Evolutionary conservation across 1,140 invertebrate species (phyloP).

Genomic region (Phenacoccus solenopsis): DNA sequence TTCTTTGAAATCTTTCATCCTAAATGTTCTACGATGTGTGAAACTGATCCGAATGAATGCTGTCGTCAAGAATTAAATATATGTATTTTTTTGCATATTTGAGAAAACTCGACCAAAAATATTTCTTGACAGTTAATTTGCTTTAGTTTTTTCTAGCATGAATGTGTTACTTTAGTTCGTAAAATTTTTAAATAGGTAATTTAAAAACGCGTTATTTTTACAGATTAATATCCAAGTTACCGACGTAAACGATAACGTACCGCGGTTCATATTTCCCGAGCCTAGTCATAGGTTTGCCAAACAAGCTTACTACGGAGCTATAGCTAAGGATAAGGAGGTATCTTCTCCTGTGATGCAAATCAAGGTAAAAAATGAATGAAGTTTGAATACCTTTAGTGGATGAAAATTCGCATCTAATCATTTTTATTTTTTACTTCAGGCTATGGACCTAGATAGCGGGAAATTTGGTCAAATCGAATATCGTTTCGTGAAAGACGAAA

Average conservation of each 20-base stretch:
- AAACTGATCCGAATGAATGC: no score
- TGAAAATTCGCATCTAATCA: no score
- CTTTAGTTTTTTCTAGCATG: no score
- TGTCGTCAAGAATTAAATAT: no score
- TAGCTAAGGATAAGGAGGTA: conserved; percentile 51
- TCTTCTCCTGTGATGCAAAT: conserved; percentile 61
- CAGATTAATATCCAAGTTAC: conserved; percentile 65
- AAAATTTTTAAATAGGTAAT: conserved; percentile 4
- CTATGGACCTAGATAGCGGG: conserved; percentile 68
- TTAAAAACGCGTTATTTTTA: neutral
- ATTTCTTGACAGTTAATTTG: no score
- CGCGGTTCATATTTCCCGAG: conserved; percentile 60
- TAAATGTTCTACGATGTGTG: no score
- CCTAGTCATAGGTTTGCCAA: conserved; percentile 32
- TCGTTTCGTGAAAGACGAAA: conserved; percentile 44
- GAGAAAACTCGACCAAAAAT: no score
- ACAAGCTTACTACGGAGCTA: conserved; percentile 55
- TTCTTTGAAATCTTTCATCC: no score
- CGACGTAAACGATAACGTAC: conserved; percentile 77
- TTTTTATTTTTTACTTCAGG: conserved; percentile 36
- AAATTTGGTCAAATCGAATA: conserved; percentile 63
- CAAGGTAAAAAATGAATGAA: conserved; percentile 33
- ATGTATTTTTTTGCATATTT: no score
- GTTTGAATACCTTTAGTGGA: no score
- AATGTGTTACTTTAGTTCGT: no score